Conservation (phyloP, 2,113 vertebrate genomes). For the Himantopus leucocephalus region DNA sequence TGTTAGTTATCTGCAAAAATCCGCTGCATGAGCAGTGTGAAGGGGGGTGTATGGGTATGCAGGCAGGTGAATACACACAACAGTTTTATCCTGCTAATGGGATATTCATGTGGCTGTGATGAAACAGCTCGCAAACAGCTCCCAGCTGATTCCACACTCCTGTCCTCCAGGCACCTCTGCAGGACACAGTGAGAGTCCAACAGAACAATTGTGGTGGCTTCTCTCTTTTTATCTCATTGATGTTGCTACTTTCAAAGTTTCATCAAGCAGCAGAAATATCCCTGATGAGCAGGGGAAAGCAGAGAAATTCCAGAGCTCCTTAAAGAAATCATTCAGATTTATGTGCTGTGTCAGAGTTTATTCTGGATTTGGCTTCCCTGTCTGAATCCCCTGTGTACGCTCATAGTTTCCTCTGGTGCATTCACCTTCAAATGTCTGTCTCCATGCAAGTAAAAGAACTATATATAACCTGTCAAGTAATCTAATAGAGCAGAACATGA, state of each 20-base stretch:
- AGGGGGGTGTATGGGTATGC: background rate
- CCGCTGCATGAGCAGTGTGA: background rate
- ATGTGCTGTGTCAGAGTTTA: fast-evolving
- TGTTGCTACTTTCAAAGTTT: background rate
- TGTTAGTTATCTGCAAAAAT: background rate
- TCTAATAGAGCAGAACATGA: background rate
- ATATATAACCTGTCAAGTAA: background rate
- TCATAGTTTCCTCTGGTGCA: background rate
- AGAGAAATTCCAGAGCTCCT: background rate
- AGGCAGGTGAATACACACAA: background rate
- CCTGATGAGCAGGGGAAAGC: background rate
- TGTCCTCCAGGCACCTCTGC: fast-evolving
- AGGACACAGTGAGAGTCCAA: background rate
- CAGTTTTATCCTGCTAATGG: background rate
- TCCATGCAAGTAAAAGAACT: background rate
- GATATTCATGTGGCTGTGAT: background rate
- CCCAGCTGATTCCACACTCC: background rate
- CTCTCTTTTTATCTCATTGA: background rate
- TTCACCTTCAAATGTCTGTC: background rate
- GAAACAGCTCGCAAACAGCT: background rate
- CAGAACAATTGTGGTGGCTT: fast-evolving
- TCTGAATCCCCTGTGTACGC: fast-evolving
- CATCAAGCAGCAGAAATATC: background rate
- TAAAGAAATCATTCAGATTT: background rate
- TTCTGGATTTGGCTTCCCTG: background rate